Evolutionary conservation across 2,888 invertebrate genomes (phyloP), one percentile per base, ranked within the genome.

Genomic region (Choristoneura rosaceana): DNA sequence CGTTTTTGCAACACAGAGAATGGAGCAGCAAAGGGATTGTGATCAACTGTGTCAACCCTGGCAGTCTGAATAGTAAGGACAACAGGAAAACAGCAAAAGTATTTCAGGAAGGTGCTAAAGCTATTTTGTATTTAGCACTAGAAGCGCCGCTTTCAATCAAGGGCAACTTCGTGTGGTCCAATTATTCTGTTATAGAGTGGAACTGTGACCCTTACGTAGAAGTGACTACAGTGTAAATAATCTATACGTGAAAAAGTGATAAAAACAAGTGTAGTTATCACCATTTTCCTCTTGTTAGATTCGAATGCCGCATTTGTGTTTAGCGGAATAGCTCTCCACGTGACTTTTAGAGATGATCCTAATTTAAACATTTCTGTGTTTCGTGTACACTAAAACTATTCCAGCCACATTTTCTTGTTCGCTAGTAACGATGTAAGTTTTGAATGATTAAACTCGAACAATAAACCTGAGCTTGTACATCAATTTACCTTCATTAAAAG

Each of bases 1-100:
- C 96, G 0, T 92, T 95, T 70, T 90, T 97, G 41, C 97, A 97
- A 77, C 97, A 97, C 76, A 88, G 95, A 75, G 88, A 95, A 74
- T 95, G 93, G 93, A 79, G 83, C 3, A 82, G 86, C 10, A 88
- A 81, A 76, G 90, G 90, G 0, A 78, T 92, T 0, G 86, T 90
- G 4, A 92, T 93, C 69, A 93, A 93, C 76, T 94, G 93, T 77
- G 92, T 94, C 17, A 93, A 93, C 74, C 94, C 94, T 69, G 94
- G 94, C 0, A 90, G 84, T 68, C 73, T 90, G 0, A 81, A 82
- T 10, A 85, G 83, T 73, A 83, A 85, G n/a, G 92, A 91, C 73
- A 86, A 84, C 7, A 87, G 92, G 55, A 92, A 87, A 77, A 86
- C 88, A 2, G 77, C 88, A 0, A 91, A 89, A 79, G 89, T 89